phyloP scores from a whole-genome alignment of 2,888 invertebrate genomes.

The Crepidodera aurea region DNA sequence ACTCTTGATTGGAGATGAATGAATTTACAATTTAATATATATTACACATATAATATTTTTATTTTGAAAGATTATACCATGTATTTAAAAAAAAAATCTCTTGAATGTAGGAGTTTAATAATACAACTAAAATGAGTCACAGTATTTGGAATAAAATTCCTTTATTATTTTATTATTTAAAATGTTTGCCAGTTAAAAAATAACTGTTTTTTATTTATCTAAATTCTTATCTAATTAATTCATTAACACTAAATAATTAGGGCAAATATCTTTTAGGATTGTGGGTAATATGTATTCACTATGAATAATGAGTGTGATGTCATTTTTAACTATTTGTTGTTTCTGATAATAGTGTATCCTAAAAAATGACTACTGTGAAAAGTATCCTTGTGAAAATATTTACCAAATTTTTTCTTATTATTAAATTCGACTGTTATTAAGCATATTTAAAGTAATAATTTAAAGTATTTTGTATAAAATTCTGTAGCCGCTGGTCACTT shows the following conservation, averaged over 20 bases:
- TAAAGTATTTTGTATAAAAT: too few species aligned
- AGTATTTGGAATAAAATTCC: too few species aligned
- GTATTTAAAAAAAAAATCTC: too few species aligned
- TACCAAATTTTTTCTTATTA: not conserved
- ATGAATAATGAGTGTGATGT: constrained; percentile 14
- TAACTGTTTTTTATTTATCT: too few species aligned
- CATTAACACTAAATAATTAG: not conserved
- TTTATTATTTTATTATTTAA: not conserved
- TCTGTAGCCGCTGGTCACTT: too few species aligned
- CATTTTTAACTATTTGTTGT: constrained; percentile 15
- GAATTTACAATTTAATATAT: not conserved
- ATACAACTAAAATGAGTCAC: too few species aligned
- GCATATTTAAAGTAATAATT: too few species aligned
- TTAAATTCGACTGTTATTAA: not conserved
- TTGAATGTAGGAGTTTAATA: too few species aligned
- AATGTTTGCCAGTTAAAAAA: too few species aligned
- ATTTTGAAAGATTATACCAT: too few species aligned
- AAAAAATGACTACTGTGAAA: not conserved
- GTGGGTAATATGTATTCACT: not conserved
- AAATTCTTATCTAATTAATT: not conserved
- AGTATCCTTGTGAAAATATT: not conserved
- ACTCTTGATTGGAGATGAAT: not conserved
- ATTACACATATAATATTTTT: too few species aligned
- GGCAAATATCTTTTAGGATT: not conserved
- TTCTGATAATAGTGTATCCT: not conserved